Base-by-base conservation (phyloP, 2,888 invertebrate species). In the Mayetiola destructor region DNA sequence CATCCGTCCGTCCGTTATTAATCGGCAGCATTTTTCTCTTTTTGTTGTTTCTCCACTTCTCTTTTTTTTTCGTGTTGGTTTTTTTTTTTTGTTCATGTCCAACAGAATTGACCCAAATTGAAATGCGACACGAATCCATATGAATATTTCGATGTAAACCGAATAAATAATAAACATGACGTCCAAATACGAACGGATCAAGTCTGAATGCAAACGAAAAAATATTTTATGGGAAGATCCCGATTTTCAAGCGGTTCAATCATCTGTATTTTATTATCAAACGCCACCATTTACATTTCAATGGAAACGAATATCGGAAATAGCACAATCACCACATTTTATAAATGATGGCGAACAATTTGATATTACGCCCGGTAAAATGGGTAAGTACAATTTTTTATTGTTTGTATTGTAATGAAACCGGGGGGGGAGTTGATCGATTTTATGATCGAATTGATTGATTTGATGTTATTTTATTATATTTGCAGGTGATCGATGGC, bases 231-330 rank as follows among this genome's bases (percentile, higher is more conserved):
- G 89, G 88, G 90, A 91, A 72, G 93, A 93, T 73, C 87, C 88
- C 0, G 91, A 91, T 70, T 93, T 93, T 73, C 87, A 89, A 3
- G 89, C 91, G 3, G 82, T 84, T 9, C 91, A 91, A 73, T 76
- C 85, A 5, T 91, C 91, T 2, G 89, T 92, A 8, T 93, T 92
- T 70, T 92, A 93, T 70, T 88, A 92, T 72, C 91, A 92, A 72
- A 90, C 89, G 14, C 92, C 92, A n/a, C 89, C 91, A 1, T 91
- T 91, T 71, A 84, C 88, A 66, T 93, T 93, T 67, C 83, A 84
- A 60, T 93, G 93, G 92, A 91, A 86, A 68, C 77, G 93, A 64
- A 81, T 85, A 62, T 87, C 90, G 0, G 80, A 84, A 57, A 90
- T 90, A 68, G 81, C 88, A n/a, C 78, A 80, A 66, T 85, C 87